Conservation (phyloP, 2,797 vertebrate species). For the Stomatorhinus walkeri region DNA sequence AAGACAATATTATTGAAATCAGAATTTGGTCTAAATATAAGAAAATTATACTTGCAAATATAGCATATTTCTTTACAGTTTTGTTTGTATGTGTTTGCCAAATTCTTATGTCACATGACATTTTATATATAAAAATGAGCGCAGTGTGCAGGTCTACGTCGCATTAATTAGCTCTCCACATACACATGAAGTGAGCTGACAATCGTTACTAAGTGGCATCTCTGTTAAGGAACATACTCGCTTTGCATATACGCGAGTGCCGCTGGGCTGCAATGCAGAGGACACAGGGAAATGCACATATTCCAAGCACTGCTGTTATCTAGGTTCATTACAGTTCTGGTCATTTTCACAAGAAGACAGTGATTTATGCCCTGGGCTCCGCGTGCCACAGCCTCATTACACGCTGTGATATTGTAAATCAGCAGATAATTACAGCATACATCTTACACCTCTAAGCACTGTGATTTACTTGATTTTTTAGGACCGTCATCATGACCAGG, state of each 20-base stretch:
- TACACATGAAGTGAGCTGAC: neutral
- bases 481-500: slow-evolving; percentile 49
- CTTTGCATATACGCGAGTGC: neutral
- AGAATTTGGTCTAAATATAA: neutral
- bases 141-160: slow-evolving; percentile 35
- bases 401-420: slow-evolving; percentile 70
- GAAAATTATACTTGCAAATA: neutral
- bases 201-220: neutral
- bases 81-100: neutral
- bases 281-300: neutral
- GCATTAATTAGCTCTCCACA: slow-evolving; percentile 41
- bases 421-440: slow-evolving; percentile 74
- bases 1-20: neutral
- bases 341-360: slow-evolving; percentile 64
- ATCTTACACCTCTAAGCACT: slow-evolving; percentile 60
- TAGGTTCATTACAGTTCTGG: slow-evolving; percentile 46
- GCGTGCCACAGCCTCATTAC: slow-evolving; percentile 68
- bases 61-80: neutral
- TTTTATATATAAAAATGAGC: slow-evolving; percentile 29
- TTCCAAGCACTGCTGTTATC: slow-evolving; percentile 29
- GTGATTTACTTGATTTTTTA: slow-evolving; percentile 51
- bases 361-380: slow-evolving; percentile 63
- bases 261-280: neutral
- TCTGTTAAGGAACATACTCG: neutral
- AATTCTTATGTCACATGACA: neutral